Evolutionary conservation across 2,888 invertebrate species (phyloP), one percentile per base, ranked within the genome.

Genomic region (Tipula confusa): DNA sequence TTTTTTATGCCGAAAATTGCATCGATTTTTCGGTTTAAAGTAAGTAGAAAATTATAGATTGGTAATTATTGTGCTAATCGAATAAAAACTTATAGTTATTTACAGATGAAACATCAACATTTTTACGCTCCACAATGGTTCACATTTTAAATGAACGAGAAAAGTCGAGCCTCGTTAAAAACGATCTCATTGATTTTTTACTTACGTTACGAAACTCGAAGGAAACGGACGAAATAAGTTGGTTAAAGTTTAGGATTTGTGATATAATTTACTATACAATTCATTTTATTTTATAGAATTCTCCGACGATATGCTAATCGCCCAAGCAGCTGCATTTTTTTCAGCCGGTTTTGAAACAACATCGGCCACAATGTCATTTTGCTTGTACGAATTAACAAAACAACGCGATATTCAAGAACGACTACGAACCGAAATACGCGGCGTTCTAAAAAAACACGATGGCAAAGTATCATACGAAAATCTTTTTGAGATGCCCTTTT

Each of bases 181-280:
- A 90, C 83, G 92, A 92, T 86, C 88, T 92, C 0, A 89, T 92
- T 79, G 91, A 92, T 85, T 33, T 31, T 18, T 18, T 82, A 33
- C 18, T 82, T 7, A 33, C 18, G 6, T 13, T 33, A 9, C 15
- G 33, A 33, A 82, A 82, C 11, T 64, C 64, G 5, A 64, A 64
- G 24, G 64, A 64, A 18, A 64, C 64, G 64, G 64, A 64, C 11
- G 64, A 64, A 9, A 64, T 64, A 64, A 64, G 64, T 64, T 3
- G 11, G 64, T 64, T 18, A 9, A 33, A 33, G 11, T 33, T 33
- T 3, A 33, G 6, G 11, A 2, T 33, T 33, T 33, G 11, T 33
- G 11, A 33, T 9, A 9, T 33, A 33, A 33, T 33, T 33, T 2
- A 13, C 13, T 13, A 80, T 80, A 29, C 11, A 7, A 13, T 29